Base-by-base conservation (phyloP, 1,140 invertebrate species). In the Nebria ingens region DNA sequence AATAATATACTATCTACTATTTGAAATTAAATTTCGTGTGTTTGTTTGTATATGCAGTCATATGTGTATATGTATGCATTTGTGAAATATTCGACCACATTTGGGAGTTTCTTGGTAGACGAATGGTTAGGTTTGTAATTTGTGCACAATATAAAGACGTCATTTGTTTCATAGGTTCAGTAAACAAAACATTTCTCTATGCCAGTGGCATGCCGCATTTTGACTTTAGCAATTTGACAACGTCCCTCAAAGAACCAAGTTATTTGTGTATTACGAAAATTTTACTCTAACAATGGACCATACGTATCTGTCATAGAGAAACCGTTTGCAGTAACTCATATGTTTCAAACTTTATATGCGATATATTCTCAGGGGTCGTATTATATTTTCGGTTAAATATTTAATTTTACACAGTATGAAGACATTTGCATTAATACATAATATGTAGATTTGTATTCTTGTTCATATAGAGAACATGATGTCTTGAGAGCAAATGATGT, bases 221-320 rank as follows among this genome's bases (percentile, higher is more conserved):
- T 45, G 9, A 45, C 40, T 45, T 17, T 45, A 9, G 40, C 17
- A 6, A 45, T 45, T 45, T 45, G 40, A 45, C 40, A 45, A 45
- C 15, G 40, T 45, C 40, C 40, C 9, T 45, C 40, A 45, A 45
- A 45, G 40, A 45, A 17, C 40, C 9, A 11, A 45, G 40, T 9
- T 45, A 45, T 45, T 9, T 17, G 40, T 12, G 15, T 45, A 45
- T 45, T 45, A 12, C 40, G 4, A 45, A 45, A 45, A 45, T 12
- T 6, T 45, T 45, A 17, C 40, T 12, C 9, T 45, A 34, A 34
- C 25, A 34, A 34, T n/a, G n/a, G n/a, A 6, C n/a, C 25, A 34
- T 34, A 34, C 25, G n/a, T 34, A 34, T 34, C 25, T 34, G 25
- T n/a, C 25, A 34, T n/a, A n/a, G n/a, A n/a, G n/a, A 34, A n/a